Conservation (phyloP, 2,797 vertebrate species). For the Anas georgica region DNA sequence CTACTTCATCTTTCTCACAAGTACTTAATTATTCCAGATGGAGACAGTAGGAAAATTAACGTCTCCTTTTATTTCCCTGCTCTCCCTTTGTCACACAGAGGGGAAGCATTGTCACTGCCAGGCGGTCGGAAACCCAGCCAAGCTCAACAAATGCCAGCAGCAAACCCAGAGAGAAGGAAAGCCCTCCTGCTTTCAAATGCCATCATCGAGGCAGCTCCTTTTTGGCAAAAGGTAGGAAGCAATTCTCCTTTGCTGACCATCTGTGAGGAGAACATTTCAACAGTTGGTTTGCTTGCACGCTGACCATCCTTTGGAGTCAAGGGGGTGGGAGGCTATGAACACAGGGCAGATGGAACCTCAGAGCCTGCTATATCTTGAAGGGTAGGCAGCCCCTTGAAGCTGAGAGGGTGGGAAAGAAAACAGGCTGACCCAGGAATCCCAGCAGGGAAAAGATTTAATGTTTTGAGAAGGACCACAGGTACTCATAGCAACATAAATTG, state of each 20-base stretch:
- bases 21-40: not conserved
- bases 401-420: not conserved
- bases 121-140: conserved; percentile 10
- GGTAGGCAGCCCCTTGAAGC: not conserved
- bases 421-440: not conserved
- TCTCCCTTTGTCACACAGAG: not conserved
- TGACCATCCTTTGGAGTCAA: not conserved
- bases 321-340: not conserved
- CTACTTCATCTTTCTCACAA: not conserved
- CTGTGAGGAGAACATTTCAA: not conserved
- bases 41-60: not conserved
- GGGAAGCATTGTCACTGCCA: not conserved
- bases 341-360: not conserved
- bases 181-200: not conserved
- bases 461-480: not conserved
- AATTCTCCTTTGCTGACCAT: not conserved
- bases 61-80: not conserved
- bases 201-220: not conserved
- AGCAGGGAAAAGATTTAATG: not conserved
- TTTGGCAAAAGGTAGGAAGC: not conserved
- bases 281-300: not conserved
- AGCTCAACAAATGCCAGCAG: not conserved
- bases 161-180: not conserved
- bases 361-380: not conserved
- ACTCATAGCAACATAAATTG: not conserved